Percentiles rank a stretch among this genome's conserved stretches.
phyloP scores from a whole-genome alignment of 2,888 invertebrate genomes.

The Fragum sueziense region DNA sequence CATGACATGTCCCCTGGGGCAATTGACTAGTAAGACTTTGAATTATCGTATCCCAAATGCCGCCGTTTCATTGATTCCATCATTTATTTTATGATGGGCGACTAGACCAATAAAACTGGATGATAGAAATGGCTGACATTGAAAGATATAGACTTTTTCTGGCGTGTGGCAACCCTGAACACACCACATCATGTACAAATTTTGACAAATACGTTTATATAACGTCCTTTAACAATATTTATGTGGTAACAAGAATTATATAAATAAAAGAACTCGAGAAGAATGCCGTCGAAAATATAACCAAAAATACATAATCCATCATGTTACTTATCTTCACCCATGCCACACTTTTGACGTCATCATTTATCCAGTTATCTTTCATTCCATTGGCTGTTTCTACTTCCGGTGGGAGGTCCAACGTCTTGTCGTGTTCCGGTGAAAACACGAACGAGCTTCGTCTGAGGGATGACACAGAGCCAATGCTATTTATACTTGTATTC shows the following conservation, averaged over 20 bases:
- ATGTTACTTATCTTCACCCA: conserved; percentile 2
- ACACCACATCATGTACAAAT: too few species aligned
- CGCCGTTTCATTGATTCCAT: too few species aligned
- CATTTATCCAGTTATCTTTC: background rate
- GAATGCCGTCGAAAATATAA: background rate
- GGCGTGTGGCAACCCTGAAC: too few species aligned
- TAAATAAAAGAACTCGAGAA: background rate
- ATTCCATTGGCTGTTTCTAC: background rate
- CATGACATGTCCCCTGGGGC: too few species aligned
- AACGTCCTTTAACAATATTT: background rate
- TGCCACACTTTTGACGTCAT: background rate
- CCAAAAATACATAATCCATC: background rate
- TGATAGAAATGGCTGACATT: too few species aligned
- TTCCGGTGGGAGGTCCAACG: background rate
- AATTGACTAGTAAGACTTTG: too few species aligned
- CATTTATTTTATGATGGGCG: too few species aligned
- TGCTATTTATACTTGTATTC: background rate
- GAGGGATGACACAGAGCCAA: background rate
- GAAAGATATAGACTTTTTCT: too few species aligned
- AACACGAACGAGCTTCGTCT: background rate
- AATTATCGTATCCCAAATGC: too few species aligned
- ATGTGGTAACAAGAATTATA: background rate
- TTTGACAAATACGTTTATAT: too few species aligned
- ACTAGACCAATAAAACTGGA: too few species aligned
- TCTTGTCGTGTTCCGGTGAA: background rate